Conservation (phyloP, 2,113 vertebrate genomes). For the Forbesichthys papilliferus region DNA sequence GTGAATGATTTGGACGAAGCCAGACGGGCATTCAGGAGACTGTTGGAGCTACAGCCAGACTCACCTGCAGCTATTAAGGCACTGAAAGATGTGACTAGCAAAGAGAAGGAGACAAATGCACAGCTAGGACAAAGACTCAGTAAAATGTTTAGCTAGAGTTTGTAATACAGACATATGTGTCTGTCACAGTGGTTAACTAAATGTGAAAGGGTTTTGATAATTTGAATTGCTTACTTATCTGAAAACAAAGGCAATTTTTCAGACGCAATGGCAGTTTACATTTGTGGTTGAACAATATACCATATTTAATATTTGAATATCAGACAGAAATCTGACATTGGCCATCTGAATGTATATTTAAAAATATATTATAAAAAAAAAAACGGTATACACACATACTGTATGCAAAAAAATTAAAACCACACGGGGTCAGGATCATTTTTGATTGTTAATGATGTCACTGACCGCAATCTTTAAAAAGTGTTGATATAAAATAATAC, state of each 20-base stretch:
- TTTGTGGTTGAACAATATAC: neutral
- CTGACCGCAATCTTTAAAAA: too few species aligned
- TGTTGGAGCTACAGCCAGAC: conserved; percentile 81
- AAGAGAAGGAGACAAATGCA: conserved; percentile 75
- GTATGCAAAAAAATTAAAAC: neutral
- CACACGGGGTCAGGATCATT: neutral
- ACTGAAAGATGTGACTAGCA: conserved; percentile 75
- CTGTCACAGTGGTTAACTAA: neutral
- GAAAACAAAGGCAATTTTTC: neutral
- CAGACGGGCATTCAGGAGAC: conserved; percentile 74
- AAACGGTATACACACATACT: too few species aligned
- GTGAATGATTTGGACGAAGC: conserved; percentile 83
- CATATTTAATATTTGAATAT: neutral
- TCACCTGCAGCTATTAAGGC: conserved; percentile 81
- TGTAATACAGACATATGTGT: neutral
- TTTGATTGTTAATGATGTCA: neutral
- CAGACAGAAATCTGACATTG: too few species aligned
- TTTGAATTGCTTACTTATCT: neutral
- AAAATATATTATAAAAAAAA: too few species aligned
- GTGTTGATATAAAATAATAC: too few species aligned
- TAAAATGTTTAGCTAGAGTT: conserved; percentile 80
- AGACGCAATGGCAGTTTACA: too few species aligned
- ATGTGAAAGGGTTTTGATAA: neutral
- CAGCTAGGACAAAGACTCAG: conserved; percentile 82
- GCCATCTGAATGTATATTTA: neutral